Evolutionary conservation across 1,140 invertebrate genomes (phyloP).

Genomic region (Drosophila chauvacae): DNA sequence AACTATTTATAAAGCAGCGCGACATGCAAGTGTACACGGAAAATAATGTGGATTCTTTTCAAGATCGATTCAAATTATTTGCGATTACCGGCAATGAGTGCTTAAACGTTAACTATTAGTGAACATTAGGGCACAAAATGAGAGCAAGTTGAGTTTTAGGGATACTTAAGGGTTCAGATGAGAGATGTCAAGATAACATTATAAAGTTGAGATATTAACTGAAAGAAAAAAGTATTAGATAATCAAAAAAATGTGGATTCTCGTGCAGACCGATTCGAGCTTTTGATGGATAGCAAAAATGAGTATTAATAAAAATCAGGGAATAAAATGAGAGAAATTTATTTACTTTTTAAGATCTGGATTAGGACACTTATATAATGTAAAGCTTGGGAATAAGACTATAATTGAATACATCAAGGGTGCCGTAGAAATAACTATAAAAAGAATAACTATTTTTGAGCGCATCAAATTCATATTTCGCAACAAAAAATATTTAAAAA

Average conservation of each 20-base stretch:
- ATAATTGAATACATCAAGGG: too few species aligned
- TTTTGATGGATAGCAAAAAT: not conserved
- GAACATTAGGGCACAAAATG: not conserved
- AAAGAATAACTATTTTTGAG: not conserved
- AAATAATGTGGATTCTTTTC: constrained; percentile 4
- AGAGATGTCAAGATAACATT: not conserved
- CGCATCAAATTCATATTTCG: not conserved
- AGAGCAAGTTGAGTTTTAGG: not conserved
- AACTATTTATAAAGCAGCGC: constrained; percentile 43
- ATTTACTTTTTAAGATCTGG: too few species aligned
- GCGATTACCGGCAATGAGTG: not conserved
- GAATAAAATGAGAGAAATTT: too few species aligned
- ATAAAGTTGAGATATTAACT: not conserved
- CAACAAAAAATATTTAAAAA: not conserved
- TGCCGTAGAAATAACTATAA: not conserved
- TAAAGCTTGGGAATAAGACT: too few species aligned
- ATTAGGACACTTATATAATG: too few species aligned
- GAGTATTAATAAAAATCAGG: not conserved
- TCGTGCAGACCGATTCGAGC: not conserved
- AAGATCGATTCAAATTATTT: not conserved
- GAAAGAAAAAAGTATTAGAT: not conserved
- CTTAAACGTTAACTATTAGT: not conserved
- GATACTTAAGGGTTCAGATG: too few species aligned
- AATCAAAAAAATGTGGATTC: not conserved
- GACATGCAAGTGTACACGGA: constrained; percentile 28